Evolutionary conservation across 2,113 vertebrate genomes (phyloP), one percentile per base, ranked within the genome.

Genomic region (Pangasianodon gigas): DNA sequence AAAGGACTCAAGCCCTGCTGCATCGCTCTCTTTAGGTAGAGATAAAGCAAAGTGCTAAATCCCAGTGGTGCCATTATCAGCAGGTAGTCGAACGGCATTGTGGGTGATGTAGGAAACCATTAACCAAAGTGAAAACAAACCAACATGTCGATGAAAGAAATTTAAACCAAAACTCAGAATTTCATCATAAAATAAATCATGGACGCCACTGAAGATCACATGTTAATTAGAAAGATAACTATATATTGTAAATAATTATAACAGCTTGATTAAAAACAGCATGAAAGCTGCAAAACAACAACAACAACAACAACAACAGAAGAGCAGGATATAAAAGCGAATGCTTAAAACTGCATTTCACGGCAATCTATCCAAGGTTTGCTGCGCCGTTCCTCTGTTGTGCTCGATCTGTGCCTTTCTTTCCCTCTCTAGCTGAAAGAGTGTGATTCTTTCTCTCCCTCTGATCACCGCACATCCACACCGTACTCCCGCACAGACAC

Each of bases 401-500:
- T 24, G 2, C 52, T 58, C 21, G 1, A 21, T 60, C 37, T 74
- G 8, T 56, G 3, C 5, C 67, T 32, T 69, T 26, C 85, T 26
- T 54, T 60, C 21, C n/a, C 32, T 56, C 80, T 44, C 48, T 71
- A 14, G 29, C 16, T 29, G 48, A 48, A 18, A 21, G 4, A 54
- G 3, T 0, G 44, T 2, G 62, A 62, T 65, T 67, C n/a, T 88
- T 32, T 67, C 82, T 32, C 69, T 88, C 21, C 1, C 26, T 46
- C 69, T 51, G 81, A 24, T 54, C 41, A 0, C 82, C 16, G 5
- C 52, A 21, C 71, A 79, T 79, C 69, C 79, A n/a, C 82, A 60
- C 67, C 16, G 21, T 85, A 84, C 82, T 74, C 69, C 82, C 19
- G 56, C 82, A 41, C 80, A 89, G 88, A 89, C 88, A 48, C 88